These are phyloP conservation scores for Tetragonula clypearis DNA, from an alignment of 1,140 invertebrate species.

Conservation along the genomic window DNA sequence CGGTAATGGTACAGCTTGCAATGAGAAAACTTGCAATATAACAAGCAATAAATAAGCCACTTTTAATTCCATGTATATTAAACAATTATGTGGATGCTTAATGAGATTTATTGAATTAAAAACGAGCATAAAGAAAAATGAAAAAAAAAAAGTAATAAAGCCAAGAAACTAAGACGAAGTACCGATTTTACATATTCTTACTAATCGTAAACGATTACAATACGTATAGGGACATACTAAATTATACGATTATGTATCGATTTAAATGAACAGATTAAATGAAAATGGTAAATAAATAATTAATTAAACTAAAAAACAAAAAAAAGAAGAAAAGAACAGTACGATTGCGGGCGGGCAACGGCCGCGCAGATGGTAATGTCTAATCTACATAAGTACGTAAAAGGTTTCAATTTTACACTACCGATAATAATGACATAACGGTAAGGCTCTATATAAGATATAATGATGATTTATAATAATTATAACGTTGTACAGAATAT, in stretches of 20 bases:
- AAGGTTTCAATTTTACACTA: conserved; percentile 82
- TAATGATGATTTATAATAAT: conserved; percentile 81
- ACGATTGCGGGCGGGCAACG: conserved; percentile 56
- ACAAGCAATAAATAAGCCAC: conserved; percentile 81
- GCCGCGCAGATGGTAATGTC: conserved; percentile 74
- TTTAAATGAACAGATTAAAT: conserved; percentile 64
- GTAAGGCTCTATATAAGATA: conserved; percentile 80
- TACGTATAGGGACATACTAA: conserved; percentile 81
- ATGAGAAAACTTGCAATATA: conserved; percentile 81
- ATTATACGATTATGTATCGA: conserved; percentile 80
- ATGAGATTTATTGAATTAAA: conserved; percentile 77
- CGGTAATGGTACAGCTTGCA: conserved; percentile 72
- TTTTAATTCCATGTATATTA: conserved; percentile 81
- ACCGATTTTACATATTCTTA: conserved; percentile 83
- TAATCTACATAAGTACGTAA: conserved; percentile 81
- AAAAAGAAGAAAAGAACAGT: conserved; percentile 70
- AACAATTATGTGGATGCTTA: conserved; percentile 80
- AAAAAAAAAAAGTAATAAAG: conserved; percentile 37
- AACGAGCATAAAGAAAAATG: conserved; percentile 63
- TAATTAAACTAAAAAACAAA: conserved; percentile 23
- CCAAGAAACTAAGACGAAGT: conserved; percentile 73
- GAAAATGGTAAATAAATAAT: conserved; percentile 73
- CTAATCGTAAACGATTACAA: conserved; percentile 80
- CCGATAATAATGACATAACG: conserved; percentile 81
- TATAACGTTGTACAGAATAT: conserved; percentile 82